Conservation (phyloP, 1,140 invertebrate species). For the Schlechtendalia chinensis region DNA sequence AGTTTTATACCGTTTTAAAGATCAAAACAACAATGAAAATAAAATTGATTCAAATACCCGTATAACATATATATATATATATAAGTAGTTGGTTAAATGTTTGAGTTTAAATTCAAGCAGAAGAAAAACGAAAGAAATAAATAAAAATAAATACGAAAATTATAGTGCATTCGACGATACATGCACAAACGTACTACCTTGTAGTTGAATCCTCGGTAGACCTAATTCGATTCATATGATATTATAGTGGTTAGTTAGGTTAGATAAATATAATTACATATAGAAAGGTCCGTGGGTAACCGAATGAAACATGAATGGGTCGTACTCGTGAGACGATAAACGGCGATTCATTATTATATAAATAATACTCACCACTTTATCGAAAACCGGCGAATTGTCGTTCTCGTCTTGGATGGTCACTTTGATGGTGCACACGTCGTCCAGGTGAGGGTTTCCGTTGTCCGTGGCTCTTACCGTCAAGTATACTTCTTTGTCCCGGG, state of each 20-base stretch:
- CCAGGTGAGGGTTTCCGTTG: conserved; percentile 77
- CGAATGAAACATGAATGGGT: no score
- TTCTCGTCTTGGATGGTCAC: conserved; percentile 84
- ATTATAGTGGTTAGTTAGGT: no score
- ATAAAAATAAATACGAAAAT: background rate
- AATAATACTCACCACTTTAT: conserved; percentile 67
- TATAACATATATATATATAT: no score
- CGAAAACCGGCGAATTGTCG: conserved; percentile 82
- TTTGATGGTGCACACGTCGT: conserved; percentile 84
- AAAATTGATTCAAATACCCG: no score
- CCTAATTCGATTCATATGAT: conserved; percentile 2
- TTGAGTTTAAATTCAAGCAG: background rate
- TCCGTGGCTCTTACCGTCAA: conserved; percentile 77
- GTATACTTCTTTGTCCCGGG: conserved; percentile 78
- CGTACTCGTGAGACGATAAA: background rate
- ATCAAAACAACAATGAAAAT: no score
- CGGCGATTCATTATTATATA: no score
- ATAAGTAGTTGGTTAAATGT: background rate
- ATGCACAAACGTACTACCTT: conserved; percentile 26
- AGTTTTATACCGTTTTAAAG: no score
- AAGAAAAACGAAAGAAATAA: background rate
- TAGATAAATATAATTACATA: no score
- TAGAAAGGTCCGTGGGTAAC: no score
- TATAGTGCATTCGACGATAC: background rate
- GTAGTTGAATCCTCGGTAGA: conserved; percentile 46